phyloP scores from a whole-genome alignment of 2,888 invertebrate genomes.

The Yponomeuta malinellus region DNA sequence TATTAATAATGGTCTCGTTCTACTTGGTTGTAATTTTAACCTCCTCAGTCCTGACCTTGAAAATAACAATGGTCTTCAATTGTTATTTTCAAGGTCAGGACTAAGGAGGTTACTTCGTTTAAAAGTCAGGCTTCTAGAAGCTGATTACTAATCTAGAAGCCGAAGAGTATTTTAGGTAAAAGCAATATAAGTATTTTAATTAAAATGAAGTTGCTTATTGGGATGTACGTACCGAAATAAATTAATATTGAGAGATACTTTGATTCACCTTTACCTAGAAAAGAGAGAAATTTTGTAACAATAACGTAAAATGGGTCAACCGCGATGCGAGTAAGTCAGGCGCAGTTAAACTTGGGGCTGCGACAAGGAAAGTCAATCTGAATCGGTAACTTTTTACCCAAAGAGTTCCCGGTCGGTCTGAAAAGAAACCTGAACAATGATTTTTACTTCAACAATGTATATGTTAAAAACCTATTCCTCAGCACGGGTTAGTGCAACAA shows the following conservation, averaged over 20 bases:
- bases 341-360: conserved; percentile 41
- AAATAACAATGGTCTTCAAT: too few relatives aligned
- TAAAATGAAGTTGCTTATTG: neutral
- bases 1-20: neutral
- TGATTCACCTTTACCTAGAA: neutral
- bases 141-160: neutral
- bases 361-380: conserved; percentile 65
- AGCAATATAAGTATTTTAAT: conserved; percentile 10
- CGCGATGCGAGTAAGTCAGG: conserved; percentile 35
- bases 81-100: too few relatives aligned
- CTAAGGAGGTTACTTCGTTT: too few relatives aligned
- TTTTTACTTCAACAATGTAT: conserved; percentile 5
- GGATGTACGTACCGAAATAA: neutral
- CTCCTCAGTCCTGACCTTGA: too few relatives aligned
- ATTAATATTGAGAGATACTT: neutral
- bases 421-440: neutral
- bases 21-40: neutral
- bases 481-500: too few relatives aligned
- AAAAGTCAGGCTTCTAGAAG: neutral
- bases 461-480: neutral
- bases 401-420: conserved; percentile 25
- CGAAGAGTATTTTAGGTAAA: neutral
- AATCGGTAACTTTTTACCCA: conserved; percentile 51
- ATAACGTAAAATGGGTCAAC: conserved; percentile 7
- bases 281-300: neutral